phyloP scores from a whole-genome alignment of 2,113 vertebrate species.

The Ophthalmolycus amberensis region DNA sequence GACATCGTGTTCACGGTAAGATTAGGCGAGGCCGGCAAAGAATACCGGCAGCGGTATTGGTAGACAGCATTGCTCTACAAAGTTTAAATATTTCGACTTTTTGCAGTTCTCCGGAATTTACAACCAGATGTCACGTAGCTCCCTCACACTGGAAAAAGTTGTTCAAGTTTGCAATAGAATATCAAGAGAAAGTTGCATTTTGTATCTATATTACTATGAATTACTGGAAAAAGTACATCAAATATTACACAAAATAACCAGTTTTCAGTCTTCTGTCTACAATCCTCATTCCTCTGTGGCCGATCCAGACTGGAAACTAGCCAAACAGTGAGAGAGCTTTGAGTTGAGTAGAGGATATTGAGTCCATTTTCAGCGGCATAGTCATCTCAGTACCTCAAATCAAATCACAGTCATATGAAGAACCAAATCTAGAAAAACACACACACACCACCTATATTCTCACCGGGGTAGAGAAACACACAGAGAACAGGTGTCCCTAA shows the following conservation, averaged over 20 bases:
- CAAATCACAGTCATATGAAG: slow-evolving; percentile 5
- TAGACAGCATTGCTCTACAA: too few species aligned
- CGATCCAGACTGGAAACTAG: neutral
- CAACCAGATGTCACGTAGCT: too few species aligned
- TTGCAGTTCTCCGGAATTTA: too few species aligned
- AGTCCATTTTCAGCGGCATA: neutral
- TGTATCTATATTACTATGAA: too few species aligned
- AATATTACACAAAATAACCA: neutral
- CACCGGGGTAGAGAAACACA: slow-evolving; percentile 24
- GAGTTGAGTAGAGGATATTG: neutral
- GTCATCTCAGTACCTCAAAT: neutral
- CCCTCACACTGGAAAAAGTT: too few species aligned
- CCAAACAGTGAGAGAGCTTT: neutral
- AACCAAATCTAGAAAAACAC: slow-evolving; percentile 9
- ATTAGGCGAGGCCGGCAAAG: too few species aligned
- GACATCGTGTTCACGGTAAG: too few species aligned
- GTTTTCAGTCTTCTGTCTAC: neutral
- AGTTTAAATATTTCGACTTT: too few species aligned
- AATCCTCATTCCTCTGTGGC: neutral
- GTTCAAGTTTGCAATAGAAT: too few species aligned
- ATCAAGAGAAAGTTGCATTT: too few species aligned
- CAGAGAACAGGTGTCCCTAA: slow-evolving; percentile 29
- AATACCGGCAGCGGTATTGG: too few species aligned
- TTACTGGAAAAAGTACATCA: neutral
- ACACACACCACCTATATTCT: neutral